A percentile compares a stretch with the other conserved stretches of the same genome.
phyloP scores from a whole-genome alignment of 2,888 invertebrate genomes.

The Andrena chrysosceles region DNA sequence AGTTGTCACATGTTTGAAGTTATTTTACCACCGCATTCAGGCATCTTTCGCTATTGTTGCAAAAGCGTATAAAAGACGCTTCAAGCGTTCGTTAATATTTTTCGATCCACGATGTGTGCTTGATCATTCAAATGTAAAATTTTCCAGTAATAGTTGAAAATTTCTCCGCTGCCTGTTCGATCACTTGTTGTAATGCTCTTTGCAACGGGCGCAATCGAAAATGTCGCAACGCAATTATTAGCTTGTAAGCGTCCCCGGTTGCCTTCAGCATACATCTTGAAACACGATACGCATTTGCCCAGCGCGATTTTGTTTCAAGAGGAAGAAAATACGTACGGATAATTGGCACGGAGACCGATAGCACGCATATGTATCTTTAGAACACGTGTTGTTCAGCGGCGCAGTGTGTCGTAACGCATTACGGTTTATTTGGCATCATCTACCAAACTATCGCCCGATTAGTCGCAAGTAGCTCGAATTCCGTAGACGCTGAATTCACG shows the following conservation, averaged over 20 bases:
- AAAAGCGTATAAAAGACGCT: slow-evolving; percentile 50
- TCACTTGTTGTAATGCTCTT: slow-evolving; percentile 15
- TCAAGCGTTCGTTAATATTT: slow-evolving; percentile 28
- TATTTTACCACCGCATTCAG: slow-evolving; percentile 46
- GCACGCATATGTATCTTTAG: slow-evolving; percentile 23
- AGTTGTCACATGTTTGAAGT: slow-evolving; percentile 66
- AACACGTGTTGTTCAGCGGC: slow-evolving; percentile 41
- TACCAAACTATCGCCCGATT: slow-evolving; percentile 47
- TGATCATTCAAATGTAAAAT: slow-evolving; percentile 42
- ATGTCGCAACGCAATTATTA: slow-evolving; percentile 61
- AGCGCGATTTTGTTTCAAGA: slow-evolving; percentile 23
- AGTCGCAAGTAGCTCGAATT: slow-evolving; percentile 56
- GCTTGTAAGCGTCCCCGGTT: slow-evolving; percentile 18
- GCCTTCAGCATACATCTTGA: slow-evolving; percentile 22
- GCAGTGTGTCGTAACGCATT: slow-evolving; percentile 53
- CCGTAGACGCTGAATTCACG: slow-evolving; percentile 53
- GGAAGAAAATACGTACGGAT: slow-evolving; percentile 14
- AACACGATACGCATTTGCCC: slow-evolving; percentile 42
- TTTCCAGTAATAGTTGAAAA: slow-evolving; percentile 32
- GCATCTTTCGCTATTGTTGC: slow-evolving; percentile 48
- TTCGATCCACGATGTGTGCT: slow-evolving; percentile 28
- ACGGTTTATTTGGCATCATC: slow-evolving; percentile 42
- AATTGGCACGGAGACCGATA: slow-evolving; percentile 12
- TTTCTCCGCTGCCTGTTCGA: slow-evolving; percentile 17
- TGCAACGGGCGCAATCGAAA: slow-evolving; percentile 45